Conservation (phyloP, 2,797 vertebrate genomes). For the Sebastes hopkinsi region DNA sequence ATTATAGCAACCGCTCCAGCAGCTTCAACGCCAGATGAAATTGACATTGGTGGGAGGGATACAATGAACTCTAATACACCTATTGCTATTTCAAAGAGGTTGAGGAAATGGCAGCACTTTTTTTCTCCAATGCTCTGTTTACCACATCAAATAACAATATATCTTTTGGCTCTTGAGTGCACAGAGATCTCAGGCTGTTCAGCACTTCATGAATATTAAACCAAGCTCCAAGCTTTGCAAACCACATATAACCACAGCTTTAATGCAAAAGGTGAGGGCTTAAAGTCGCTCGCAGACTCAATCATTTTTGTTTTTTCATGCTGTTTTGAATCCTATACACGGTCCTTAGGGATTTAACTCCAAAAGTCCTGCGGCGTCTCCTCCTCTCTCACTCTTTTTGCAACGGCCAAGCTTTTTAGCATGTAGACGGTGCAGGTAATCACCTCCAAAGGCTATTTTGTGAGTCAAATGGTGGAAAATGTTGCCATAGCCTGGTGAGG, state of each 20-base stretch:
- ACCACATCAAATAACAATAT: slow-evolving; percentile 39
- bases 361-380: slow-evolving; percentile 10
- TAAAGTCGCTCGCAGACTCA: slow-evolving; percentile 34
- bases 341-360: slow-evolving; percentile 35
- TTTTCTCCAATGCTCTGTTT: slow-evolving; percentile 30
- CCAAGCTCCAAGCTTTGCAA: slow-evolving; percentile 46
- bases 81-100: slow-evolving; percentile 1
- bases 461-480: slow-evolving; percentile 59
- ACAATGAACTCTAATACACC: neutral
- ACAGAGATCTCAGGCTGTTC: slow-evolving; percentile 34
- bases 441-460: slow-evolving; percentile 41
- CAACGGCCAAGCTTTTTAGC: slow-evolving; percentile 44
- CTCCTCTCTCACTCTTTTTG: neutral
- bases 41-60: neutral
- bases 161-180: slow-evolving; percentile 22
- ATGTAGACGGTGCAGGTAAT: slow-evolving; percentile 36
- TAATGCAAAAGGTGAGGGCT: slow-evolving; percentile 33
- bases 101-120: slow-evolving; percentile 1
- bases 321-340: slow-evolving; percentile 44
- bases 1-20: neutral
- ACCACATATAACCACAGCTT: slow-evolving; percentile 33
- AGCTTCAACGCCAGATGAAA: neutral
- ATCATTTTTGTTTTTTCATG: slow-evolving; percentile 30
- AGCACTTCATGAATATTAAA: slow-evolving; percentile 69
- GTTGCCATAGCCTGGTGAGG: slow-evolving; percentile 19